Conservation (phyloP, 2,888 invertebrate species). For the Argyra leucocephala region DNA sequence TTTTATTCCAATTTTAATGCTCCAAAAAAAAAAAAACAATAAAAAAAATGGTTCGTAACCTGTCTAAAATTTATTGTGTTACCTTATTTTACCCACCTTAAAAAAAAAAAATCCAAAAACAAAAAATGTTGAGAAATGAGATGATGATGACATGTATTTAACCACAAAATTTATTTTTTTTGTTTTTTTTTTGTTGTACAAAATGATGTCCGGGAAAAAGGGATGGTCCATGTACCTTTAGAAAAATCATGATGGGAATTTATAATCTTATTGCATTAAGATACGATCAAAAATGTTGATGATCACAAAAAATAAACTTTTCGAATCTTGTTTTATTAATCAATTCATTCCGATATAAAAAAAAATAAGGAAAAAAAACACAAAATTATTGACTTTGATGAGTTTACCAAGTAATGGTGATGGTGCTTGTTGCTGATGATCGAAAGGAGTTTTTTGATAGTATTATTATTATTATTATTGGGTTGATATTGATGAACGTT, state of each 20-base stretch:
- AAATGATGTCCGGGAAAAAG: background rate
- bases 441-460: background rate
- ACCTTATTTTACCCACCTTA: background rate
- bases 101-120: background rate
- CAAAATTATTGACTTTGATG: conserved; percentile 1
- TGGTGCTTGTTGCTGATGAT: background rate
- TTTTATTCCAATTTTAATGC: too few species aligned
- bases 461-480: background rate
- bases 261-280: background rate
- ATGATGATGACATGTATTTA: background rate
- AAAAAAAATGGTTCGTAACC: too few species aligned
- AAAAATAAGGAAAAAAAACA: too few species aligned
- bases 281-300: background rate
- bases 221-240: background rate
- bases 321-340: conserved; percentile 3
- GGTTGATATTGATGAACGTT: too few species aligned
- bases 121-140: background rate
- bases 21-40: background rate
- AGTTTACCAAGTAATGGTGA: conserved; percentile 1
- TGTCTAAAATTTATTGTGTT: background rate
- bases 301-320: background rate
- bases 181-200: background rate
- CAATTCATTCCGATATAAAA: background rate
- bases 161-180: background rate
- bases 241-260: background rate